These are phyloP conservation scores for Oncorhynchus kisutch DNA, from an alignment of 2,113 vertebrate genomes.

Conservation along the genomic window DNA sequence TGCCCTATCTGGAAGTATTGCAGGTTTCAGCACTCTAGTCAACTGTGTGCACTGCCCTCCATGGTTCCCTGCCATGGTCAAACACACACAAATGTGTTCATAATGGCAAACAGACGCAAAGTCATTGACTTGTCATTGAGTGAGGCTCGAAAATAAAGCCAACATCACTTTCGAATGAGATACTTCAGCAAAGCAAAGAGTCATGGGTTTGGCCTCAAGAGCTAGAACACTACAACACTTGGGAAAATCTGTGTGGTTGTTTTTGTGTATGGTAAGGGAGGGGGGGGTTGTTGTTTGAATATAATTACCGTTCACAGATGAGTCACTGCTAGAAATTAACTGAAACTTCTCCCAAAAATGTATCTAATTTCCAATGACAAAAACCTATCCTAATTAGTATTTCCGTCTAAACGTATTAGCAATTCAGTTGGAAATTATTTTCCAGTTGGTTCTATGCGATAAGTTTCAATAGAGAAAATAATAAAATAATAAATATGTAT, in stretches of 20 bases:
- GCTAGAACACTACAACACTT: too few relatives aligned
- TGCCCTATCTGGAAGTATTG: not conserved
- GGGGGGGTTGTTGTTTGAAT: not conserved
- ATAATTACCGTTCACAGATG: too few relatives aligned
- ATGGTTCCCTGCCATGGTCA: constrained; percentile 6
- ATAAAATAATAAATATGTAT: not conserved
- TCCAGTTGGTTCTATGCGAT: not conserved
- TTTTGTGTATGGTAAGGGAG: not conserved
- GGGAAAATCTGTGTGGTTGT: not conserved
- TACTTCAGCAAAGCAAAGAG: too few relatives aligned
- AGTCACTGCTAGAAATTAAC: too few relatives aligned
- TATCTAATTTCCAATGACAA: too few relatives aligned
- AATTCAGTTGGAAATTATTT: constrained; percentile 1
- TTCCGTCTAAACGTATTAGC: not conserved
- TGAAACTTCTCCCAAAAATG: too few relatives aligned
- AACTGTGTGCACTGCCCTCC: not conserved
- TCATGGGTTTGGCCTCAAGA: too few relatives aligned
- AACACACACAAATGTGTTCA: constrained; percentile 15
- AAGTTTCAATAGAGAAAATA: not conserved
- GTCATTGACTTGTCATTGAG: constrained; percentile 3
- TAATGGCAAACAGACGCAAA: not conserved
- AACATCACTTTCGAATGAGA: too few relatives aligned
- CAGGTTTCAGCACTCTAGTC: not conserved
- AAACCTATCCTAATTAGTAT: not conserved
- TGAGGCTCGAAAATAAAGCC: too few relatives aligned